Evolutionary conservation across 1,140 invertebrate genomes (phyloP), one percentile per base, ranked within the genome.

Genomic region (Varroa destructor): DNA sequence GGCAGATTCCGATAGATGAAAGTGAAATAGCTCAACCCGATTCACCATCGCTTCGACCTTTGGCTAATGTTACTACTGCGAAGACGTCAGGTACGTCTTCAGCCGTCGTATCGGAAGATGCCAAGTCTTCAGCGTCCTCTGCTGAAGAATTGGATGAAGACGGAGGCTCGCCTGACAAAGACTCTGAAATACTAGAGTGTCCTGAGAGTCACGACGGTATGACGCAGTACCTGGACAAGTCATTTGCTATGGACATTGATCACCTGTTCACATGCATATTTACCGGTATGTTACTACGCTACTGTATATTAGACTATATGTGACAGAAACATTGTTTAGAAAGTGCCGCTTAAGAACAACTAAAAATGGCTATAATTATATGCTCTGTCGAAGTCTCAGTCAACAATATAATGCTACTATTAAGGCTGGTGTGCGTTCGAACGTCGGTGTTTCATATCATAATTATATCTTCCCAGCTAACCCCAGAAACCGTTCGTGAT

Each of bases 251-350:
- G 14, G 61, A 67, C 61, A 67, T 67, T 46, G 61, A 67, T 40
- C 61, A 67, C 40, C 40, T 46, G 46, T 67, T 67, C 61, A 67
- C 61, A 40, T 67, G 61, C 61, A 40, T 67, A 14, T 67, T 67
- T 8, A 67, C 61, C 14, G 61, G 61, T 58, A 37, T 6, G 57
- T 58, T 36, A 58, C 46, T 25, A 25, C 25, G 25, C 25, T 25
- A 25, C 25, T 25, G 25, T 25, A 25, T 25, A 25, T 25, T 25
- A 25, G 25, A 25, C 25, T 25, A 25, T 25, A 25, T 25, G 25
- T 25, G 25, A 25, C 25, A 25, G 25, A 25, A 25, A 25, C 25
- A 25, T 25, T 25, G 25, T 25, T 25, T 0, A 25, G 25, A 25
- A 25, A 56, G 55, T 56, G 10, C n/a, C 55, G 55, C 55, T 56